These are phyloP conservation scores for Astyanax mexicanus DNA, from an alignment of 2,797 vertebrate species.

Conservation along the genomic window DNA sequence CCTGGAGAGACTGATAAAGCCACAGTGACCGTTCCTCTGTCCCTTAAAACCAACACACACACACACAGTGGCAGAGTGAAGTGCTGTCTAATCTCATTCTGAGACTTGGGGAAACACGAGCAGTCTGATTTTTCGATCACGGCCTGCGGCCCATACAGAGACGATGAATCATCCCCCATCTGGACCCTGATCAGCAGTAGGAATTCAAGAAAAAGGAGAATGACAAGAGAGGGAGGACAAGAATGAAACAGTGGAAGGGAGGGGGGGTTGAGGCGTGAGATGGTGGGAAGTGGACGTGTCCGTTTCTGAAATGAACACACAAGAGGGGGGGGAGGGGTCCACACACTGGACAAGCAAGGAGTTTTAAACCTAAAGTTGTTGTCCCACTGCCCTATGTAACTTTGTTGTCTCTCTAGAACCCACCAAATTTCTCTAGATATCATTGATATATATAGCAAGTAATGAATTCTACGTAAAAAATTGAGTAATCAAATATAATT, in stretches of 20 bases:
- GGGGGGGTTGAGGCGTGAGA: too few relatives aligned
- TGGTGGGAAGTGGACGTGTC: too few relatives aligned
- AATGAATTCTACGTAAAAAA: too few relatives aligned
- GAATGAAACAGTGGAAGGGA: neutral
- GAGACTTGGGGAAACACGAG: conserved; percentile 32
- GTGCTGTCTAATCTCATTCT: conserved; percentile 26
- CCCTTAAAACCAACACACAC: neutral
- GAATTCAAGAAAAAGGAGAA: conserved; percentile 51
- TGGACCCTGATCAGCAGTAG: conserved; percentile 72
- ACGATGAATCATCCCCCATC: conserved; percentile 83
- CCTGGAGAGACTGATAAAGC: neutral
- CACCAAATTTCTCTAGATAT: too few relatives aligned
- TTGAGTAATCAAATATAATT: too few relatives aligned
- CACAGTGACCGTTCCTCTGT: neutral
- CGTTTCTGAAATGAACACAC: too few relatives aligned
- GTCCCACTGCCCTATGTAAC: too few relatives aligned
- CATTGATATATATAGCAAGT: too few relatives aligned
- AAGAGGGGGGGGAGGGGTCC: conserved; percentile 20
- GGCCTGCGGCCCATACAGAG: conserved; percentile 65
- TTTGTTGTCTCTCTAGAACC: too few relatives aligned
- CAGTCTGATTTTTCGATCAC: conserved; percentile 54
- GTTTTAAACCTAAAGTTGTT: too few relatives aligned
- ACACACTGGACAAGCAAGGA: neutral
- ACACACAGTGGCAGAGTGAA: neutral
- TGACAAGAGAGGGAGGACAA: conserved; percentile 19